phyloP scores from a whole-genome alignment of 2,888 invertebrate genomes.

The Drosophila quinaria region DNA sequence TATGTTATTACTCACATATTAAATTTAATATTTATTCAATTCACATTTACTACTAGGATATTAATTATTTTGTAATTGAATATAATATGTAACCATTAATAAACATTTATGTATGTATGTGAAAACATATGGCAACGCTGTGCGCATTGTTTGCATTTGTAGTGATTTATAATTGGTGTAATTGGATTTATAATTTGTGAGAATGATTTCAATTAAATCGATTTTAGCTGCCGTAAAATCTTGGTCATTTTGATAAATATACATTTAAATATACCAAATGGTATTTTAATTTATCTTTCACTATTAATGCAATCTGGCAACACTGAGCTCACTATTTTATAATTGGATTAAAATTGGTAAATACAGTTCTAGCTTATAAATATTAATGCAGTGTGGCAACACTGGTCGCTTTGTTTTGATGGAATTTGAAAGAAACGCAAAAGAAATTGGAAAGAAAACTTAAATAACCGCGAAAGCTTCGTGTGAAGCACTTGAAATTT shows the following conservation, averaged over 20 bases:
- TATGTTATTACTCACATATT: not conserved
- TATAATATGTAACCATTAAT: not conserved
- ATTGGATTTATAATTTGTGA: not conserved
- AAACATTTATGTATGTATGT: not conserved
- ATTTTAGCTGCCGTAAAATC: not conserved
- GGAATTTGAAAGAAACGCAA: not conserved
- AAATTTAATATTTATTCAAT: not conserved
- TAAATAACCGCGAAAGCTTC: not conserved
- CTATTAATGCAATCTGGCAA: not conserved
- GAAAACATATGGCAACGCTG: not conserved
- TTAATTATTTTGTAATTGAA: not conserved
- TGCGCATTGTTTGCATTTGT: not conserved
- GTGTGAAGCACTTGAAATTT: slow-evolving; percentile 13
- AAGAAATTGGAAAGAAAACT: not conserved
- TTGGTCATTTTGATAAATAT: not conserved
- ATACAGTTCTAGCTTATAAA: too few relatives aligned
- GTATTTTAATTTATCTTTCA: not conserved
- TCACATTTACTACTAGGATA: not conserved
- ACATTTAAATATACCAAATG: not conserved
- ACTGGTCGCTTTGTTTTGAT: not conserved
- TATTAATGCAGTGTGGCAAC: not conserved
- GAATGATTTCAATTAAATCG: not conserved
- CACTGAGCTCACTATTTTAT: not conserved
- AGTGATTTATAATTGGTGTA: not conserved
- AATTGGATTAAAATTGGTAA: too few relatives aligned